Conservation (phyloP, 2,113 vertebrate species). For the Xenopus tropicalis region DNA sequence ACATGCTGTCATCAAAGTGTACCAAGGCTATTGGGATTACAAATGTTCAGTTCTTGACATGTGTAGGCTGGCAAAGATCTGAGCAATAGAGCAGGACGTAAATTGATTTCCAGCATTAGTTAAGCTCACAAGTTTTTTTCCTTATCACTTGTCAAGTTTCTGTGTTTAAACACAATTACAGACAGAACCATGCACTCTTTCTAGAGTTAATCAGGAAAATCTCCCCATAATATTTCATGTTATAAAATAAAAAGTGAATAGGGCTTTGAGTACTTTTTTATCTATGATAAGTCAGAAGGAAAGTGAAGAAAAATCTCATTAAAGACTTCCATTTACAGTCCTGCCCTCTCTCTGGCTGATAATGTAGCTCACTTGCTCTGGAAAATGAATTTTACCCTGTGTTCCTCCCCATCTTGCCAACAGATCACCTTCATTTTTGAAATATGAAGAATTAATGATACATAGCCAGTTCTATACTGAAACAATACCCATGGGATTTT, state of each 20-base stretch:
- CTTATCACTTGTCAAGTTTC: no score
- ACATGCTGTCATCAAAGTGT: no score
- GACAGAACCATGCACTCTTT: slow-evolving; percentile 8
- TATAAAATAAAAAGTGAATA: slow-evolving; percentile 12
- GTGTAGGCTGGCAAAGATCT: no score
- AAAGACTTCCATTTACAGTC: slow-evolving; percentile 20
- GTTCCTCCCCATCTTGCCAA: slow-evolving; percentile 30
- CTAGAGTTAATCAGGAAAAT: slow-evolving; percentile 21
- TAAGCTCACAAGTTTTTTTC: no score
- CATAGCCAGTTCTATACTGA: no score
- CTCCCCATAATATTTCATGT: slow-evolving; percentile 23
- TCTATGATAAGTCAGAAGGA: slow-evolving; percentile 22
- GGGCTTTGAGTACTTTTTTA: slow-evolving; percentile 29
- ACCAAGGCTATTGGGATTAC: no score
- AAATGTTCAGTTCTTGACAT: no score
- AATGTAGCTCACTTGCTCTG: slow-evolving; percentile 21
- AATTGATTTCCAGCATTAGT: no score
- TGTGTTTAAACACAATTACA: neutral
- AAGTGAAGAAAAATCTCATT: slow-evolving; percentile 37
- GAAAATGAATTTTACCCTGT: slow-evolving; percentile 36
- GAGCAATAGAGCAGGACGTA: no score
- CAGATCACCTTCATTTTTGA: slow-evolving; percentile 5
- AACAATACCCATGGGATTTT: no score
- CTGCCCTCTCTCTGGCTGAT: slow-evolving; percentile 33
- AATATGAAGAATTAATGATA: slow-evolving; percentile 2